phyloP scores from a whole-genome alignment of 1,140 invertebrate species.

The Gonatopus flavifemur region DNA sequence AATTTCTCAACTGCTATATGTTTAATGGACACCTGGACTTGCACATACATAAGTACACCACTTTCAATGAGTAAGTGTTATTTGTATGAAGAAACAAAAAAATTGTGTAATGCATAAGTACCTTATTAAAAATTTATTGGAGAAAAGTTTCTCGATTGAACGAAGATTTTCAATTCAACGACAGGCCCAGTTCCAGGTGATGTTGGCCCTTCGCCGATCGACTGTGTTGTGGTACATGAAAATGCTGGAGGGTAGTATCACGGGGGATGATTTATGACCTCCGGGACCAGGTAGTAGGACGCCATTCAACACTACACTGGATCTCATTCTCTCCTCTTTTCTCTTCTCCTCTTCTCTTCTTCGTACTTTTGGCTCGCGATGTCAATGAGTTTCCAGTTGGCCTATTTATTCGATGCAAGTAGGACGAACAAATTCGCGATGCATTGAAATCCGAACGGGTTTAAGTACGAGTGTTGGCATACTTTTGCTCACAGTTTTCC shows the following conservation, averaged over 20 bases:
- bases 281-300: slow-evolving; percentile 52
- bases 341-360: slow-evolving; percentile 12
- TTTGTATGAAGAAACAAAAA: no score
- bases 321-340: slow-evolving; percentile 31
- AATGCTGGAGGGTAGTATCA: slow-evolving; percentile 46
- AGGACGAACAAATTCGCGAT: background rate
- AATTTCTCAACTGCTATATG: no score
- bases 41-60: no score
- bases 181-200: slow-evolving; percentile 41
- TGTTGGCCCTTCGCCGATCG: slow-evolving; percentile 46
- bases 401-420: slow-evolving; percentile 22
- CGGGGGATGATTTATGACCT: slow-evolving; percentile 57
- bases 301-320: slow-evolving; percentile 39
- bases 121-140: background rate
- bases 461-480: no score
- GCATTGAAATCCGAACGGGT: background rate
- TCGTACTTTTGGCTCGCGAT: slow-evolving; percentile 13
- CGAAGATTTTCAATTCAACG: slow-evolving; percentile 2
- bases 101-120: no score
- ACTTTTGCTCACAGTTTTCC: no score
- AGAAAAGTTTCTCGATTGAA: slow-evolving; percentile 17
- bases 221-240: slow-evolving; percentile 41
- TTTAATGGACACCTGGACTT: no score
- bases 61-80: no score
- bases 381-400: slow-evolving; percentile 38